Conservation (phyloP, 2,113 vertebrate genomes). For the Myotis lucifugus region DNA sequence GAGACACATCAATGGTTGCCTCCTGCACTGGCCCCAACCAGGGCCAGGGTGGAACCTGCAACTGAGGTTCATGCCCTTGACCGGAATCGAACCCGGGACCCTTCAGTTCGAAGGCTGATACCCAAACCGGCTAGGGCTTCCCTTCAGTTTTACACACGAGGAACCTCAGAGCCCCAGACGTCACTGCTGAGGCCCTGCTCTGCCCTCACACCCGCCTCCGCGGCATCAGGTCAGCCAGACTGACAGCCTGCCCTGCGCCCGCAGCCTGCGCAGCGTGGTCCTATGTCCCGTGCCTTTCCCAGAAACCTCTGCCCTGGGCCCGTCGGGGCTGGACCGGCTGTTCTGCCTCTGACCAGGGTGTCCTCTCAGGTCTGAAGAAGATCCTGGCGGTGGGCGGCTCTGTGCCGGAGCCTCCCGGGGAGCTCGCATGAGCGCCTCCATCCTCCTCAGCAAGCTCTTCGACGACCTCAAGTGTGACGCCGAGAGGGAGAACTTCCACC, state of each 20-base stretch:
- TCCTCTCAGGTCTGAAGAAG: slow-evolving; percentile 91
- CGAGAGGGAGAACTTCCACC: slow-evolving; percentile 95
- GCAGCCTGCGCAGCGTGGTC: not conserved
- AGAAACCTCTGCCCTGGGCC: not conserved
- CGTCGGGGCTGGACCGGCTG: accelerated
- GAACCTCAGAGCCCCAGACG: not conserved
- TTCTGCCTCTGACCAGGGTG: not conserved
- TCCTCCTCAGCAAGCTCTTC: slow-evolving; percentile 94
- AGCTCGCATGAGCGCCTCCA: slow-evolving; percentile 93
- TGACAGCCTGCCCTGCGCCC: not conserved
- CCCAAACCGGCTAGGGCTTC: too few relatives aligned
- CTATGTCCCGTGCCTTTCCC: not conserved
- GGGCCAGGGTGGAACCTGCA: too few relatives aligned
- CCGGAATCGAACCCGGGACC: too few relatives aligned
- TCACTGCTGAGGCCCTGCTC: not conserved
- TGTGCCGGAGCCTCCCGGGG: slow-evolving; percentile 83
- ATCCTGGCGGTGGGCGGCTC: slow-evolving; percentile 95
- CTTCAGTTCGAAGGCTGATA: too few relatives aligned
- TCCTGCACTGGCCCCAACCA: too few relatives aligned
- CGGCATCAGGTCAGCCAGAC: accelerated
- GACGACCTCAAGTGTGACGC: slow-evolving; percentile 94
- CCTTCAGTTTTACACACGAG: not conserved
- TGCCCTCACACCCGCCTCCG: accelerated
- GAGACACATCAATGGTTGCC: too few relatives aligned
- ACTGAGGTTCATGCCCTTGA: too few relatives aligned